Evolutionary conservation across 2,113 vertebrate genomes (phyloP), one percentile per base, ranked within the genome.

Genomic region (Gymnorhina tibicen): DNA sequence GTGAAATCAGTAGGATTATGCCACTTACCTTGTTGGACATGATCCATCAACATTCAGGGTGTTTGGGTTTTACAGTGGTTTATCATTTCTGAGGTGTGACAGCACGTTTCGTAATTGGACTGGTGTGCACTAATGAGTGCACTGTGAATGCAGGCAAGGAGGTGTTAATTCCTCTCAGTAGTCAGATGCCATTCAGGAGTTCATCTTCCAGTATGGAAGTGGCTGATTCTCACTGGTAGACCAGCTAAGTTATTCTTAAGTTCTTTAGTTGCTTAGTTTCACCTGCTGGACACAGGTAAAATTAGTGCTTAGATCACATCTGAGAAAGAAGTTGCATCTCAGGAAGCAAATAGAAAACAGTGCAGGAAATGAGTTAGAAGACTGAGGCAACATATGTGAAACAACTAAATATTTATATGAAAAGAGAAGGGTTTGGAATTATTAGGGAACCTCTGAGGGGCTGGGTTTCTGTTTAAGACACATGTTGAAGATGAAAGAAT

Each of bases 331-430:
- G 35, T 18, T 62, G 7, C 8, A 1, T 37, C 66, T 82, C 32
- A 17, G 80, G 47, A 89, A 70, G 30, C 24, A 76, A 75, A 7
- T 3, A 76, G 63, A 41, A 88, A 67, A 44, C 37, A 50, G 27
- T 17, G 24, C 50, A 70, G 75, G 28, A 67, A 46, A 5, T 58
- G 67, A 79, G 30, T 76, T 80, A 55, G 50, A 55, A 79, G 70
- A 35, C 11, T 77, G 46, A 88, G 53, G 37, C 67, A 77, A 39
- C 18, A 60, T 23, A 16, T 62, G 42, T 30, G 47, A 70, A 72
- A 23, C 47, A 59, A 87, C 85, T n/a, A 87, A 85, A 92, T 91
- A 87, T 49, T 85, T 58, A 30, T 81, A 37, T 22, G 28, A 44
- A 80, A 91, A 88, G 21, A 69, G 24, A 74, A 39, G 4, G 33